A percentile compares a stretch with the other conserved stretches of the same genome.
phyloP scores from a whole-genome alignment of 2,888 invertebrate species.

The Dryomyza anilis region DNA sequence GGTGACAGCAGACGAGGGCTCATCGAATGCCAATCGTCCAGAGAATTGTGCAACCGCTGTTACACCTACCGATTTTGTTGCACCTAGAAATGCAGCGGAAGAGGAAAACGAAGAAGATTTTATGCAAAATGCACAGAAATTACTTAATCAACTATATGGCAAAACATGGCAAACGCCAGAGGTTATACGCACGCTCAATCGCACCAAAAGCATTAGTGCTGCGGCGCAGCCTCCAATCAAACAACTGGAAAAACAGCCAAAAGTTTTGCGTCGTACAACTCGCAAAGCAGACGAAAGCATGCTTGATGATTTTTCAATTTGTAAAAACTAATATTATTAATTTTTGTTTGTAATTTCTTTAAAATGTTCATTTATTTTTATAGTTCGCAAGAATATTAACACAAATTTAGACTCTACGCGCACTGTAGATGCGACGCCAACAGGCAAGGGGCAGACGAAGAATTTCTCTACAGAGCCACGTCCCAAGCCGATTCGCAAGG shows the following conservation, averaged over 20 bases:
- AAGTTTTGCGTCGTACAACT: background rate
- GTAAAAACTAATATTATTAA: too few species aligned
- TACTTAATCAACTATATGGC: slow-evolving; percentile 56
- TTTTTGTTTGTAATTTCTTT: slow-evolving; percentile 33
- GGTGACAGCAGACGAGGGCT: background rate
- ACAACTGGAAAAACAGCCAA: slow-evolving; percentile 9
- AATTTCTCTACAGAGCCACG: too few species aligned
- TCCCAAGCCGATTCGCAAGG: too few species aligned
- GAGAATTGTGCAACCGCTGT: background rate
- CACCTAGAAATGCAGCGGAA: too few species aligned
- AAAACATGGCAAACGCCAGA: slow-evolving; percentile 59
- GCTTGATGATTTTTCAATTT: slow-evolving; percentile 52
- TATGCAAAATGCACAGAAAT: slow-evolving; percentile 47
- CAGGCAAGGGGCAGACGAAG: background rate
- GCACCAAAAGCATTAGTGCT: slow-evolving; percentile 40
- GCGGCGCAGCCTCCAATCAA: too few species aligned
- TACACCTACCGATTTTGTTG: too few species aligned
- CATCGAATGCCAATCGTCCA: background rate
- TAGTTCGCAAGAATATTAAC: slow-evolving; percentile 48
- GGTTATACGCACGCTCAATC: slow-evolving; percentile 51
- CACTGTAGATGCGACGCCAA: slow-evolving; percentile 29
- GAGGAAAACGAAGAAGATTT: slow-evolving; percentile 37
- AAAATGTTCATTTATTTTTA: background rate
- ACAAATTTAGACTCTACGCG: slow-evolving; percentile 55
- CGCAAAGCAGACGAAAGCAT: slow-evolving; percentile 43